Conservation (phyloP, 2,797 vertebrate genomes). For the Lophius americanus region DNA sequence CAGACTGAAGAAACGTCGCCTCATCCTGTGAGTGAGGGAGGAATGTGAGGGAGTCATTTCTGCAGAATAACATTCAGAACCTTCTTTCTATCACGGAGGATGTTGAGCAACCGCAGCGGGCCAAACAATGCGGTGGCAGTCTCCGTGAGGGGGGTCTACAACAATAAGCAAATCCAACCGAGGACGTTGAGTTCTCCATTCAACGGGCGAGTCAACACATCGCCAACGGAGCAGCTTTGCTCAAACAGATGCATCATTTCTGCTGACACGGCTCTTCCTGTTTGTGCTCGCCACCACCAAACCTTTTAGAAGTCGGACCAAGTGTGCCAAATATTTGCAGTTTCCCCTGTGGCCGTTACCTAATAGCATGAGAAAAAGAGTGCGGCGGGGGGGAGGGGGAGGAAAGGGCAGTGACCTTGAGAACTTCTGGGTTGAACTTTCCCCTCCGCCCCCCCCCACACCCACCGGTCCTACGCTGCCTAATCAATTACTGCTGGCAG, state of each 20-base stretch:
- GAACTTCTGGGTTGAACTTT: conserved; percentile 79
- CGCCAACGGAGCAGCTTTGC: conserved; percentile 19
- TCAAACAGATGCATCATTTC: conserved; percentile 53
- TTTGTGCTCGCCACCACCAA: conserved; percentile 64
- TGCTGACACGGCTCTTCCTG: conserved; percentile 69
- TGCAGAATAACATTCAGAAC: conserved; percentile 55
- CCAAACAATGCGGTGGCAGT: conserved; percentile 46
- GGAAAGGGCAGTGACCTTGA: conserved; percentile 79
- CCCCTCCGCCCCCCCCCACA: conserved; percentile 51
- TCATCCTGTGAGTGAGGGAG: conserved; percentile 57
- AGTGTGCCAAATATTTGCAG: conserved; percentile 78
- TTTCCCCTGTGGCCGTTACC: conserved; percentile 76
- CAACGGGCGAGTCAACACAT: conserved; percentile 52
- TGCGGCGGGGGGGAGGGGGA: conserved; percentile 46
- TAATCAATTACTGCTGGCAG: conserved; percentile 85
- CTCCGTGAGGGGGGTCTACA: conserved; percentile 31
- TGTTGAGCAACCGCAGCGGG: conserved; percentile 51
- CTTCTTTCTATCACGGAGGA: conserved; percentile 52
- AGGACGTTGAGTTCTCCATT: conserved; percentile 52
- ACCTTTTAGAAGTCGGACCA: conserved; percentile 62
- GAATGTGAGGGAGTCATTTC: conserved; percentile 33
- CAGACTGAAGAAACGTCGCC: conserved; percentile 68
- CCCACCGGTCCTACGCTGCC: conserved; percentile 69
- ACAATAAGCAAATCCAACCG: conserved; percentile 57
- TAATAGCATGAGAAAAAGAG: conserved; percentile 81